phyloP scores from a whole-genome alignment of 2,113 vertebrate species.

The Pteronura brasiliensis region DNA sequence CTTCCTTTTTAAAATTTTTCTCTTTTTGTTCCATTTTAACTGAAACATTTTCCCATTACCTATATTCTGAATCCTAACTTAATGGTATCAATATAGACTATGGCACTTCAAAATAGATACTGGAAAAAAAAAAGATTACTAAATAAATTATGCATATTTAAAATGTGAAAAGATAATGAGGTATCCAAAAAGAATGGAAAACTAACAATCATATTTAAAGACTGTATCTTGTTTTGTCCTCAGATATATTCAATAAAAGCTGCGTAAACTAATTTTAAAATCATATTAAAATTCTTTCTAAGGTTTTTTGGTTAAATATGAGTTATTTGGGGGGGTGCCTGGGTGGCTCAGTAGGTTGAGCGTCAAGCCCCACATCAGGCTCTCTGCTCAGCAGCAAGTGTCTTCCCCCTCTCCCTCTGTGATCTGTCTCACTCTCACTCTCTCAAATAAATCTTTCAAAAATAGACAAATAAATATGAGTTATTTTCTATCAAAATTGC shows the following conservation, averaged over 20 bases:
- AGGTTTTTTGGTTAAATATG: background rate
- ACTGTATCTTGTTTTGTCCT: background rate
- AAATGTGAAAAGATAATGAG: background rate
- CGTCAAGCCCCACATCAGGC: background rate
- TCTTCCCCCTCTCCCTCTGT: background rate
- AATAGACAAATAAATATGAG: background rate
- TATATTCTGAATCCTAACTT: background rate
- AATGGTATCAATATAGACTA: background rate
- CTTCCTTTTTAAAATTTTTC: background rate
- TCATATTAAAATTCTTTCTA: background rate
- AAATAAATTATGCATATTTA: background rate
- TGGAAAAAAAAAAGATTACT: slow-evolving; percentile 36
- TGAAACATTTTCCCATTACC: background rate
- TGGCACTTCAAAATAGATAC: slow-evolving; percentile 8
- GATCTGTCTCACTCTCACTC: background rate
- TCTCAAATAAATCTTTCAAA: background rate
- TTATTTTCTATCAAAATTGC: slow-evolving; percentile 13
- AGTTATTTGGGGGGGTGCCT: background rate
- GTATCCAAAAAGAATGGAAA: background rate
- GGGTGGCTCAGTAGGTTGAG: background rate
- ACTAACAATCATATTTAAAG: slow-evolving; percentile 5
- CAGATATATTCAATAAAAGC: background rate
- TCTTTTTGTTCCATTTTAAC: background rate
- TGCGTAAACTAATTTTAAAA: background rate
- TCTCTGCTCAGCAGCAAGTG: background rate